Evolutionary conservation across 2,797 vertebrate species (phyloP).

Genomic region (Typhlichthys subterraneus): DNA sequence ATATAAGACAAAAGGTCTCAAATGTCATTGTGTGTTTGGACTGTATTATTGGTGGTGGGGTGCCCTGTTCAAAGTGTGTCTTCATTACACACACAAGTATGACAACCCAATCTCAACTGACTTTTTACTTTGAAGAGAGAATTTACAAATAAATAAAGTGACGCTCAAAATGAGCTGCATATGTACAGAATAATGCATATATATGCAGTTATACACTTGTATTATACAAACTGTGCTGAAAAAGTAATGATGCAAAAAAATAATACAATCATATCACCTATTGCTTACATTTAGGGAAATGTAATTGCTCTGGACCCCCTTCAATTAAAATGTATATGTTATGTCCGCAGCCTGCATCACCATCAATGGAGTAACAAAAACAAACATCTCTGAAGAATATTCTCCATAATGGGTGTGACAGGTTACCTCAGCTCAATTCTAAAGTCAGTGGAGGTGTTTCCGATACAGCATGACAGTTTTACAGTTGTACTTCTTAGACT

Average conservation of each 20-base stretch:
- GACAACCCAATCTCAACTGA: conserved; percentile 24
- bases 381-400: conserved; percentile 60
- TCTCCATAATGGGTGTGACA: conserved; percentile 69
- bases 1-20: conserved; percentile 34
- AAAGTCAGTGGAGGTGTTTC: conserved; percentile 64
- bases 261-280: conserved; percentile 26
- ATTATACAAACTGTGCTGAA: not conserved
- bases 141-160: conserved; percentile 15
- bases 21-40: not conserved
- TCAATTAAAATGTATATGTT: conserved; percentile 65
- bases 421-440: conserved; percentile 54
- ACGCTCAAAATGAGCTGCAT: not conserved
- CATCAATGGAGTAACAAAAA: conserved; percentile 67
- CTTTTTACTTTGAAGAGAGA: conserved; percentile 47
- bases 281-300: conserved; percentile 58
- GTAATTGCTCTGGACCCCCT: conserved; percentile 43
- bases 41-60: not conserved
- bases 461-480: conserved; percentile 65
- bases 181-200: not conserved
- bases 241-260: conserved; percentile 35
- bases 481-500: conserved; percentile 49
- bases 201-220: conserved; percentile 5
- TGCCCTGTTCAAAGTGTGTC: not conserved
- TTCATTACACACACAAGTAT: conserved; percentile 17
- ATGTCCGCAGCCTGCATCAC: conserved; percentile 49